A percentile compares a stretch with the other conserved stretches of the same genome.
Conservation (phyloP, 2,113 vertebrate species). For the Actinemys pallida region DNA sequence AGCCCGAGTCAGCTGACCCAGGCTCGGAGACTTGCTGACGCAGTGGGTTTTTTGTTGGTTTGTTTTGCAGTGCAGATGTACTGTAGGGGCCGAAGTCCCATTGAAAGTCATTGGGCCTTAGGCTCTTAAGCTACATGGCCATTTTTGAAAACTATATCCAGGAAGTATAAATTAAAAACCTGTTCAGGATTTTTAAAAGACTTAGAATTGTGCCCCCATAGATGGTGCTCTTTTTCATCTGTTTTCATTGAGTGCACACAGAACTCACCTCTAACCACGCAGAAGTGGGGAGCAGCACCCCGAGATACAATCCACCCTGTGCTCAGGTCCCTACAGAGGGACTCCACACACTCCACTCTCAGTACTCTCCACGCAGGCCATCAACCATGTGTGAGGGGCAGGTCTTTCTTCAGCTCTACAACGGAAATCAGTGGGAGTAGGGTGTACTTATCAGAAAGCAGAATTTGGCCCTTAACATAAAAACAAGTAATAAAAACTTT, state of each 20-base stretch:
- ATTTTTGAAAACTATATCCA: neutral
- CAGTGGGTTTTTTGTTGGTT: neutral
- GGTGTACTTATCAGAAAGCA: fast-evolving
- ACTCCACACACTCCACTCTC: neutral
- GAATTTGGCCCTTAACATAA: neutral
- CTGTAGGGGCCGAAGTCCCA: neutral
- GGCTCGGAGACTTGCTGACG: neutral
- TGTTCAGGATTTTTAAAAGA: neutral
- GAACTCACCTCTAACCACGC: neutral
- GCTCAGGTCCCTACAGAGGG: neutral
- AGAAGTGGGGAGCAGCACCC: neutral
- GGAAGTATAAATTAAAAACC: neutral
- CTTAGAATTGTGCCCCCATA: neutral
- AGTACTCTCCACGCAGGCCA: neutral
- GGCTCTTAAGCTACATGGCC: neutral
- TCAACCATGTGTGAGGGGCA: neutral
- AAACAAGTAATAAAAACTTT: neutral
- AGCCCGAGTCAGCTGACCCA: neutral
- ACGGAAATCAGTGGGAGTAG: neutral
- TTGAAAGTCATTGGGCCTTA: neutral
- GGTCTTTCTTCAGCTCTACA: neutral
- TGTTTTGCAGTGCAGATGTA: neutral
- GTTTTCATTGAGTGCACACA: neutral
- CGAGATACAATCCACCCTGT: neutral
- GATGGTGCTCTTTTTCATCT: neutral